These are phyloP conservation scores for Odontamblyopus rebecca DNA, from an alignment of 2,797 vertebrate genomes.

Conservation along the genomic window DNA sequence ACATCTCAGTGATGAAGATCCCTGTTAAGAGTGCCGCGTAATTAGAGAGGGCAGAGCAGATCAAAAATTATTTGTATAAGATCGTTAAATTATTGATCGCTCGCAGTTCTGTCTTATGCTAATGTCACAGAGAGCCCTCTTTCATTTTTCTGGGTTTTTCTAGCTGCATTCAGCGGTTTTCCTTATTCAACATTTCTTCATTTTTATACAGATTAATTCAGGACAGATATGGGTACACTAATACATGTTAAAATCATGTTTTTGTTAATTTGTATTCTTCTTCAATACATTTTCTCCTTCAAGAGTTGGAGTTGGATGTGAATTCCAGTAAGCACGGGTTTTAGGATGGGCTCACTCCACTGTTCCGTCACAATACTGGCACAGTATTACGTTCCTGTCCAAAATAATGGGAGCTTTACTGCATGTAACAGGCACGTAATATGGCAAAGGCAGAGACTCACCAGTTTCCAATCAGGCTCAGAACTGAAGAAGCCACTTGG, in stretches of 20 bases:
- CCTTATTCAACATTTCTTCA: slow-evolving; percentile 10
- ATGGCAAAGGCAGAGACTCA: too few relatives aligned
- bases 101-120: slow-evolving; percentile 62
- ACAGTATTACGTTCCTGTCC: too few relatives aligned
- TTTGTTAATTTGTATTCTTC: not conserved
- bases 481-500: too few relatives aligned
- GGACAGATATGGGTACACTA: not conserved
- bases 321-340: too few relatives aligned
- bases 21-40: slow-evolving; percentile 52
- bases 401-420: too few relatives aligned
- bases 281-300: not conserved
- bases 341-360: too few relatives aligned
- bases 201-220: slow-evolving; percentile 33
- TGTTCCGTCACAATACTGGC: too few relatives aligned
- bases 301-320: not conserved
- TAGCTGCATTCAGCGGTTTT: slow-evolving; percentile 35
- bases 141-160: slow-evolving; percentile 56
- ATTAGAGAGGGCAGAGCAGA: slow-evolving; percentile 67
- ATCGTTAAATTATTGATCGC: slow-evolving; percentile 75
- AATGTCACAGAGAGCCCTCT: slow-evolving; percentile 60
- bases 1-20: slow-evolving; percentile 63
- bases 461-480: too few relatives aligned
- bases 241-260: not conserved
- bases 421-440: too few relatives aligned
- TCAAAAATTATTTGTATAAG: slow-evolving; percentile 72